These are phyloP conservation scores for Andrena camellia DNA, from an alignment of 2,888 invertebrate species.

Conservation along the genomic window DNA sequence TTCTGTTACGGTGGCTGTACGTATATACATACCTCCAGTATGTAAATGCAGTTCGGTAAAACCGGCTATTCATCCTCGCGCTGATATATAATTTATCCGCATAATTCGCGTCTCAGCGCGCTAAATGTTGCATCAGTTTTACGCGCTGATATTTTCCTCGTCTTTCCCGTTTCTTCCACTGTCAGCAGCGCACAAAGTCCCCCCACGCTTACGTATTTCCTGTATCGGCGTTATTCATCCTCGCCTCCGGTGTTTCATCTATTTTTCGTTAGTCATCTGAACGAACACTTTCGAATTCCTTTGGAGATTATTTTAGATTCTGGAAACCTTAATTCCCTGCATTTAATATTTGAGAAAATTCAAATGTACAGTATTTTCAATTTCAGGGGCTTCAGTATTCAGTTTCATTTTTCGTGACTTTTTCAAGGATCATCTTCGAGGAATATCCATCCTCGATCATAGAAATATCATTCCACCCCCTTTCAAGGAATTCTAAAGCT, in stretches of 20 bases:
- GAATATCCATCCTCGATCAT: too few species aligned
- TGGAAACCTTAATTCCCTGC: too few species aligned
- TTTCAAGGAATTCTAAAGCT: not conserved
- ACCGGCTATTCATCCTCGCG: conserved; percentile 56
- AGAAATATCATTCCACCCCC: not conserved
- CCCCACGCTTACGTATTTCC: not conserved
- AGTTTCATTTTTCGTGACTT: too few species aligned
- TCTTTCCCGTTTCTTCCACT: not conserved
- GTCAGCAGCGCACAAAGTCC: not conserved
- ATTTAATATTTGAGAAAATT: too few species aligned
- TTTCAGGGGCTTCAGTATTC: too few species aligned
- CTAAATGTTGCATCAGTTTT: conserved; percentile 6
- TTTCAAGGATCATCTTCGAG: too few species aligned
- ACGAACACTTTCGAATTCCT: too few species aligned
- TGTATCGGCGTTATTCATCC: not conserved
- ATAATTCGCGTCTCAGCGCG: conserved; percentile 31
- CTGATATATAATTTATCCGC: conserved; percentile 52
- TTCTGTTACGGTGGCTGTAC: conserved; percentile 59
- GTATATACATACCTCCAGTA: conserved; percentile 44
- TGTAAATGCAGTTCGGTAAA: conserved; percentile 52
- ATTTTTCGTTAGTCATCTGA: too few species aligned
- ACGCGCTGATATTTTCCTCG: not conserved
- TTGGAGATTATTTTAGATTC: too few species aligned
- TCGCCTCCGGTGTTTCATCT: too few species aligned
- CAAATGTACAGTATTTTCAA: too few species aligned